phyloP scores from a whole-genome alignment of 2,888 invertebrate species.

The Teinopalpus imperialis region DNA sequence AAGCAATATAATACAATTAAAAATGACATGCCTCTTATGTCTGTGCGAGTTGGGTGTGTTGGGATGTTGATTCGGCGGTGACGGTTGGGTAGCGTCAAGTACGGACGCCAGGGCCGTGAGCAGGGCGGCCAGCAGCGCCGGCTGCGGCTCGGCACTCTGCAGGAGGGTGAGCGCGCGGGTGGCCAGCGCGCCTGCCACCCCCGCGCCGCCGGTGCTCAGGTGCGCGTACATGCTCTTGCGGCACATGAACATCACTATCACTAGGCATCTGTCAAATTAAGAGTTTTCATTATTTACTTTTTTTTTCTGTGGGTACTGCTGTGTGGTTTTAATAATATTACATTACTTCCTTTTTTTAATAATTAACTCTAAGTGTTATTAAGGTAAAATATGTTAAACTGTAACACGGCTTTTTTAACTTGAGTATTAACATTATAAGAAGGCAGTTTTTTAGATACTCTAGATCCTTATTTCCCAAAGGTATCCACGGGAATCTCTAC shows the following conservation, averaged over 20 bases:
- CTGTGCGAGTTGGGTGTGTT: constrained; percentile 43
- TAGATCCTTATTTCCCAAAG: too few species aligned
- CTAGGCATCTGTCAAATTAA: constrained; percentile 92
- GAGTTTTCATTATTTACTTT: too few species aligned
- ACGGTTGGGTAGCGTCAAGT: constrained; percentile 50
- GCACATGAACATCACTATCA: constrained; percentile 92
- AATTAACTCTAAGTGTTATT: too few species aligned
- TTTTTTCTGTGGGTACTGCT: too few species aligned
- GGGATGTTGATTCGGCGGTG: constrained; percentile 31
- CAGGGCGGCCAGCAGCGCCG: constrained; percentile 68
- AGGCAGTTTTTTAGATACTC: too few species aligned
- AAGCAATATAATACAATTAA: too few species aligned
- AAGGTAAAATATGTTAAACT: too few species aligned
- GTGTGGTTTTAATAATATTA: too few species aligned
- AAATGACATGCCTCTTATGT: constrained; percentile 7
- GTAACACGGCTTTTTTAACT: too few species aligned
- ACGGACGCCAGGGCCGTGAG: constrained; percentile 60
- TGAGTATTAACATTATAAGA: too few species aligned
- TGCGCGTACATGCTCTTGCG: constrained; percentile 86
- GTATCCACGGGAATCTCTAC: too few species aligned
- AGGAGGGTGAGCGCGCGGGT: constrained; percentile 69
- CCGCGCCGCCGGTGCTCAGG: constrained; percentile 75
- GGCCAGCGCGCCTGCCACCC: constrained; percentile 82
- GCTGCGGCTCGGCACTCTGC: constrained; percentile 46
- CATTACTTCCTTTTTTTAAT: too few species aligned